Base-by-base conservation (phyloP, 2,888 invertebrate species). In the Himalopsyche japonica region DNA sequence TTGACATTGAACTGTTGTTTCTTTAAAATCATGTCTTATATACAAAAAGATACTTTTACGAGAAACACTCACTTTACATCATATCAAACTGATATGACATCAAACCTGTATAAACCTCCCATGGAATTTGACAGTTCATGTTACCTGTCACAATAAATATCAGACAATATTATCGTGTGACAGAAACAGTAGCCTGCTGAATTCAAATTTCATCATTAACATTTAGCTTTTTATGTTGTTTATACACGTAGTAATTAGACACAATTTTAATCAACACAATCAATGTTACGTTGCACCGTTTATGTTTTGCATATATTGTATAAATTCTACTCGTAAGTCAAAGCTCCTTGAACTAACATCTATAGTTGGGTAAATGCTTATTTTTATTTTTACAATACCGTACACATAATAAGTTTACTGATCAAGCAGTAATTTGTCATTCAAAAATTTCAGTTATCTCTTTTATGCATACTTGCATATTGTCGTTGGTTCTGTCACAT, bases 141-240 rank as follows among this genome's bases (percentile, higher is more conserved):
- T 49, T 49, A 49, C 49, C 18, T 57, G 57, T 57, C 24, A 1
- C 24, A 57, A 43, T 37, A 37, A 37, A 37, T 4, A 32, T 4
- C 3, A 43, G 4, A 43, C 43, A 43, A 43, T 43, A 43, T 43
- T 43, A 43, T 10, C 30, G 20, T 70, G 70, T 30, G 20, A 70
- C 70, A 70, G 20, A 70, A 57, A 70, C 27, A 27, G 30, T 70
- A 34, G 76, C 27, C 10, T 76, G 30, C 32, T 77, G n/a, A n/a
- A 77, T 32, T 77, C 3, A 34, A 77, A 34, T 15, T 37, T 77
- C 32, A 32, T 15, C n/a, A 12, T 32, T 76, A 32, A 64, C 64
- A 27, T 64, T 37, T 37, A 32, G 84, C 84, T 84, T 84, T 76
- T 34, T 84, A 81, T 84, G 84, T 81, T 84, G 84, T 84, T 77